Evolutionary conservation across 2,113 vertebrate species (phyloP).

Genomic region (Myotis davidii): DNA sequence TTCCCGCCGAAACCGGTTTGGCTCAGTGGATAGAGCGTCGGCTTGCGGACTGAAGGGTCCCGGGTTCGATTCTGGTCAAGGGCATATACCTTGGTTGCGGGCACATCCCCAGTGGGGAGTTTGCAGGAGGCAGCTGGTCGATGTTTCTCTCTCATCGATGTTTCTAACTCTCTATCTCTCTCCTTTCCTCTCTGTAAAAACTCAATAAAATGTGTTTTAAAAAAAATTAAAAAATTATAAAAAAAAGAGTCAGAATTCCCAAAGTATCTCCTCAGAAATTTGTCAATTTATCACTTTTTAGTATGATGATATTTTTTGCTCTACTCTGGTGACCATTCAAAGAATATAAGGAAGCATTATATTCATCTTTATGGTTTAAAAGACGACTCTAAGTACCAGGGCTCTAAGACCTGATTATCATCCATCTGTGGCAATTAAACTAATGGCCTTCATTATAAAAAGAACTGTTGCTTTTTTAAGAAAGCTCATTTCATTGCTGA

Average conservation of each 20-base stretch:
- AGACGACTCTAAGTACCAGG: not conserved
- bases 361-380: slow-evolving; percentile 7
- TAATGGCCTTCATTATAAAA: slow-evolving; percentile 49
- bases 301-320: not conserved
- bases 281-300: not conserved
- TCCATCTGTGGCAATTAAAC: not conserved
- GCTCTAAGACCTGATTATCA: not conserved
- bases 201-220: no score
- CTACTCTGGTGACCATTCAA: not conserved
- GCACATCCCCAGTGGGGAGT: no score
- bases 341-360: not conserved
- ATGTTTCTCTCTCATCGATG: no score
- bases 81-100: no score
- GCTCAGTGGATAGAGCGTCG: no score
- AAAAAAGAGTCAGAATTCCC: not conserved
- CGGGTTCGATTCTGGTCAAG: no score
- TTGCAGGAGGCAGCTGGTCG: no score
- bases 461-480: slow-evolving; percentile 28
- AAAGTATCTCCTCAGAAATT: not conserved
- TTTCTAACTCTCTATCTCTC: no score
- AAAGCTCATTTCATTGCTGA: slow-evolving; percentile 47
- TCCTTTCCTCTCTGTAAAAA: no score
- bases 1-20: no score
- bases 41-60: no score
- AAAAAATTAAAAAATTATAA: no score